These are phyloP conservation scores for Oncorhynchus tshawytscha DNA, from an alignment of 2,113 vertebrate species.

Conservation along the genomic window DNA sequence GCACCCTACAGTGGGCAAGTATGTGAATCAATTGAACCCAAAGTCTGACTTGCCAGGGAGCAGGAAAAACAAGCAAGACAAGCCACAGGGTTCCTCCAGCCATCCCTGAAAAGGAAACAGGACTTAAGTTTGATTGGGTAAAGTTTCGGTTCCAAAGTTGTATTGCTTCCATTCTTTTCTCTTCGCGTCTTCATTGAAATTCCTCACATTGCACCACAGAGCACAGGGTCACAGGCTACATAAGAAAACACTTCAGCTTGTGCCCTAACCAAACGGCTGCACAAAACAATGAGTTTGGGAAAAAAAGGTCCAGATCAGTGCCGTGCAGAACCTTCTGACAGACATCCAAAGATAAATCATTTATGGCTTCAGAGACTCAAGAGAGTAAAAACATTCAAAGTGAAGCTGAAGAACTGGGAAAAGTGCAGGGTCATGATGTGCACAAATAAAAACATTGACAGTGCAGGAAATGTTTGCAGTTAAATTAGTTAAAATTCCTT, in stretches of 20 bases:
- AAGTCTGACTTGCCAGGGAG: slow-evolving; percentile 1
- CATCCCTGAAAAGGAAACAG: background rate
- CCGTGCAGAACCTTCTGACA: background rate
- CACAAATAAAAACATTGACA: too few relatives aligned
- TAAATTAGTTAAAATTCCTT: too few relatives aligned
- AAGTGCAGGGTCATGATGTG: too few relatives aligned
- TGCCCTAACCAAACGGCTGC: background rate
- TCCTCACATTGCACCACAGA: background rate
- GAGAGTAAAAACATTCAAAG: background rate
- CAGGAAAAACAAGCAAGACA: background rate
- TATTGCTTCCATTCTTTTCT: background rate
- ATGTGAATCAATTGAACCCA: background rate
- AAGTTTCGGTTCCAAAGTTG: background rate
- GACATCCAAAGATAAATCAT: background rate
- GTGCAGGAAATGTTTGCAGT: too few relatives aligned
- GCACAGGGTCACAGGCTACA: background rate
- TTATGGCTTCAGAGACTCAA: too few relatives aligned
- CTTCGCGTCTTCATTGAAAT: background rate
- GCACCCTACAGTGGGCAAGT: background rate
- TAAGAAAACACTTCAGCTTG: background rate
- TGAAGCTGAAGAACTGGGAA: background rate
- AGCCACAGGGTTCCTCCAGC: background rate
- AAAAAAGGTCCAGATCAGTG: too few relatives aligned
- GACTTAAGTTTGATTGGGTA: too few relatives aligned
- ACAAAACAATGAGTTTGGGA: slow-evolving; percentile 3